Evolutionary conservation across 2,888 invertebrate species (phyloP).

Genomic region (Sesia apiformis): DNA sequence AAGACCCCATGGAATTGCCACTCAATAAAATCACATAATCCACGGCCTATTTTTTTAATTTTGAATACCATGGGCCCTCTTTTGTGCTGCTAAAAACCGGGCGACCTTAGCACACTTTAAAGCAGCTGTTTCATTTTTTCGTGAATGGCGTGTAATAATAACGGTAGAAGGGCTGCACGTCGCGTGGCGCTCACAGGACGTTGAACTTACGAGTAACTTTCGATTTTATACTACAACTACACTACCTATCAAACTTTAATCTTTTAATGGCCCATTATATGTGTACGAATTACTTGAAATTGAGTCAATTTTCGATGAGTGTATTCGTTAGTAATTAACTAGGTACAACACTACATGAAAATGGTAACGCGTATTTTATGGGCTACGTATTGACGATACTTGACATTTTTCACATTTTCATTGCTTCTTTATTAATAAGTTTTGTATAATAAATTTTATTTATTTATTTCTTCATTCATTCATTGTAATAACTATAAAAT

Average conservation of each 20-base stretch:
- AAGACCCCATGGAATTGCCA: constrained; percentile 24
- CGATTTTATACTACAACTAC: neutral
- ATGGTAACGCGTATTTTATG: no score
- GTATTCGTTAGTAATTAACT: no score
- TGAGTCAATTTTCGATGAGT: no score
- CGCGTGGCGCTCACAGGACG: constrained; percentile 52
- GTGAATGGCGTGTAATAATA: constrained; percentile 38
- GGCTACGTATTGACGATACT: no score
- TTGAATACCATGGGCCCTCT: constrained; percentile 25
- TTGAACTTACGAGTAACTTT: constrained; percentile 37
- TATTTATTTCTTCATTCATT: no score
- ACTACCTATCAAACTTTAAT: neutral
- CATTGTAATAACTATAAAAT: no score
- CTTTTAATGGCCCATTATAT: neutral
- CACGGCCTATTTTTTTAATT: constrained; percentile 20
- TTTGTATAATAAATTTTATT: no score
- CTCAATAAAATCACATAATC: constrained; percentile 26
- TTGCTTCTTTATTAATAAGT: no score
- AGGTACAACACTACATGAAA: no score
- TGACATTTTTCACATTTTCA: no score
- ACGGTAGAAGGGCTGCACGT: constrained; percentile 33
- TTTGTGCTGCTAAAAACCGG: constrained; percentile 22
- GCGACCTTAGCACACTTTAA: constrained; percentile 57
- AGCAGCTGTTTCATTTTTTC: constrained; percentile 26
- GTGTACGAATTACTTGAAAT: no score